Evolutionary conservation across 2,797 vertebrate species (phyloP).

Genomic region (Psittacula echo): DNA sequence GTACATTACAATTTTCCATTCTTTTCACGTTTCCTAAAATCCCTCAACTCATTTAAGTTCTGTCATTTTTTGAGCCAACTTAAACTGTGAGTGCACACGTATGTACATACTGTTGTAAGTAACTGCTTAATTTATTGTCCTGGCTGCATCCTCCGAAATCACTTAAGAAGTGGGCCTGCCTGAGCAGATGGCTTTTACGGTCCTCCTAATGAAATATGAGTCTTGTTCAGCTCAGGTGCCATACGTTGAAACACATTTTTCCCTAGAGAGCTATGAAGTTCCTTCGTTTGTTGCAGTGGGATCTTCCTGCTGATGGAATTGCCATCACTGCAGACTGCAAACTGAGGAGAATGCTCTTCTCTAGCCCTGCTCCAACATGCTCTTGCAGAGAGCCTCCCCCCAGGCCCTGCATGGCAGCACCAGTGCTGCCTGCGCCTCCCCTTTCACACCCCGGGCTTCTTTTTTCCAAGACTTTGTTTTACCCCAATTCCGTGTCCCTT

Average conservation of each 20-base stretch:
- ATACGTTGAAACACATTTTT: not conserved
- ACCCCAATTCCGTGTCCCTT: not conserved
- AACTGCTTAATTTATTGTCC: not conserved
- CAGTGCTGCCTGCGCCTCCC: not conserved
- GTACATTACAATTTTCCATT: not conserved
- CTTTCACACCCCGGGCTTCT: not conserved
- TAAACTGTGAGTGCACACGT: not conserved
- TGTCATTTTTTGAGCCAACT: not conserved
- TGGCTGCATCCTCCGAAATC: not conserved
- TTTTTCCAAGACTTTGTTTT: not conserved
- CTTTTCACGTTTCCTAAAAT: not conserved
- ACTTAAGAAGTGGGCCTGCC: not conserved
- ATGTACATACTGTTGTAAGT: not conserved
- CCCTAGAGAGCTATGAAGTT: not conserved
- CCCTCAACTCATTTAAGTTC: not conserved
- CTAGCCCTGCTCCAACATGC: fast-evolving
- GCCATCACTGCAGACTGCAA: not conserved
- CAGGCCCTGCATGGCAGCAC: fast-evolving
- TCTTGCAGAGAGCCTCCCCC: not conserved
- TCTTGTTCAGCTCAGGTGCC: not conserved
- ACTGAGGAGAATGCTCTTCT: not conserved
- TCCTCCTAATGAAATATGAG: not conserved
- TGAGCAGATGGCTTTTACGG: not conserved
- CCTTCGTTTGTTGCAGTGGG: not conserved
- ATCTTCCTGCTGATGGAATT: not conserved